These are phyloP conservation scores for Brenthis ino DNA, from an alignment of 2,888 invertebrate species.

Conservation along the genomic window DNA sequence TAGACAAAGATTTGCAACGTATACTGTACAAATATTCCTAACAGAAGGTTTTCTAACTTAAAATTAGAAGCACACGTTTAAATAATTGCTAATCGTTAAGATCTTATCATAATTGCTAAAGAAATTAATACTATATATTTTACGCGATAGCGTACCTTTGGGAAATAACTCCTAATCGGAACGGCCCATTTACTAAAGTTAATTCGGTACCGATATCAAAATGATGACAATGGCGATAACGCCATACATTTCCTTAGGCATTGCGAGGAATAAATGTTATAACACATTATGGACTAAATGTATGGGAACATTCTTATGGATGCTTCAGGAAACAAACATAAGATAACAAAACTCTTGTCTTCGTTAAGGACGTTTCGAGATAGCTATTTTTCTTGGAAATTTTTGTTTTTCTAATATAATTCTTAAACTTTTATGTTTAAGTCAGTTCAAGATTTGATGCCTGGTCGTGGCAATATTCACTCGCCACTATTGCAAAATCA, in stretches of 20 bases:
- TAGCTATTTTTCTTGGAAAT: no score
- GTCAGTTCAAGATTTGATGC: no score
- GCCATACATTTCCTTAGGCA: slow-evolving; percentile 21
- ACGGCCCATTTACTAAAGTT: slow-evolving; percentile 2
- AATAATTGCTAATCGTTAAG: not conserved
- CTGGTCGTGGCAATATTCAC: no score
- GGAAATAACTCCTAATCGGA: not conserved
- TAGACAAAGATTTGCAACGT: no score
- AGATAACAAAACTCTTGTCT: no score
- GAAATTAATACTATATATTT: slow-evolving; percentile 7
- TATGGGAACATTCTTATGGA: not conserved
- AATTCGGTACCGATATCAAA: slow-evolving; percentile 14
- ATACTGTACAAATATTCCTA: no score
- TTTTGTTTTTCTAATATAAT: no score
- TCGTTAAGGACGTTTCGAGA: no score
- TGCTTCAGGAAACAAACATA: not conserved
- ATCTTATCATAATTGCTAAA: slow-evolving; percentile 12
- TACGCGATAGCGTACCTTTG: slow-evolving; percentile 2
- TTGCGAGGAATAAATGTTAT: slow-evolving; percentile 8
- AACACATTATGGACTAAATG: slow-evolving; percentile 9
- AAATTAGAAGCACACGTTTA: slow-evolving; percentile 6
- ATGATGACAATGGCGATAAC: slow-evolving; percentile 12
- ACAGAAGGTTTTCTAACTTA: not conserved
- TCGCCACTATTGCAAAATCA: no score
- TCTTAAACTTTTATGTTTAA: no score